phyloP scores from a whole-genome alignment of 2,797 vertebrate species.

The Parambassis ranga region DNA sequence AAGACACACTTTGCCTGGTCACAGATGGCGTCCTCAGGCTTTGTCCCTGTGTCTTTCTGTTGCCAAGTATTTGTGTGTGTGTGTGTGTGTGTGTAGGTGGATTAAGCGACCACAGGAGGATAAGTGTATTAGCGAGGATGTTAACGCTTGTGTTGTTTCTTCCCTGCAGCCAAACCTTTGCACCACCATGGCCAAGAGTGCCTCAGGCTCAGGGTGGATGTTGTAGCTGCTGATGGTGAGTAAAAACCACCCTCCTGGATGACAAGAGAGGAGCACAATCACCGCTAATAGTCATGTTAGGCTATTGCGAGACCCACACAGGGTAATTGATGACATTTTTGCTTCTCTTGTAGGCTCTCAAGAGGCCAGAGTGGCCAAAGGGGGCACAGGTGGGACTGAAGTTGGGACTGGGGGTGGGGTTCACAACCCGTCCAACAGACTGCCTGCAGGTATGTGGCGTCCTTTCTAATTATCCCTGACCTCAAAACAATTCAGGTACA shows the following conservation, averaged over 20 bases:
- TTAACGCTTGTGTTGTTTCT: conserved; percentile 60
- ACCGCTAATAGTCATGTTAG: background rate
- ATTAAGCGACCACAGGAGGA: conserved; percentile 63
- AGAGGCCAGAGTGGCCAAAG: conserved; percentile 77
- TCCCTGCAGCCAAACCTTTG: conserved; percentile 87
- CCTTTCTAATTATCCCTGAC: conserved; percentile 39
- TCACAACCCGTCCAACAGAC: conserved; percentile 81
- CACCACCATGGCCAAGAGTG: conserved; percentile 87
- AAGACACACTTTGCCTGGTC: conserved; percentile 56
- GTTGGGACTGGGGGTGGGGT: conserved; percentile 65
- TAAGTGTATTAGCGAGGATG: conserved; percentile 69
- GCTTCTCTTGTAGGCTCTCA: conserved; percentile 74
- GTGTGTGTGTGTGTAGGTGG: conserved; percentile 35
- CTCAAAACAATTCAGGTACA: conserved; percentile 1
- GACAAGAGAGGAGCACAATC: background rate
- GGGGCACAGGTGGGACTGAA: conserved; percentile 49
- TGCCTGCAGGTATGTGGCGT: conserved; percentile 76
- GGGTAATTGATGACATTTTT: conserved; percentile 19
- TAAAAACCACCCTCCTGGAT: conserved; percentile 1
- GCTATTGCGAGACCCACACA: background rate
- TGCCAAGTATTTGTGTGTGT: conserved; percentile 43
- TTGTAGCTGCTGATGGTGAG: conserved; percentile 87
- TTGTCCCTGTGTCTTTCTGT: conserved; percentile 37
- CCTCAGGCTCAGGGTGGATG: conserved; percentile 86
- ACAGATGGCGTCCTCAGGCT: conserved; percentile 71